Percentiles rank a stretch among this genome's conserved stretches.
Conservation (phyloP, 2,113 vertebrate genomes). For the Pterocles burchelli region DNA sequence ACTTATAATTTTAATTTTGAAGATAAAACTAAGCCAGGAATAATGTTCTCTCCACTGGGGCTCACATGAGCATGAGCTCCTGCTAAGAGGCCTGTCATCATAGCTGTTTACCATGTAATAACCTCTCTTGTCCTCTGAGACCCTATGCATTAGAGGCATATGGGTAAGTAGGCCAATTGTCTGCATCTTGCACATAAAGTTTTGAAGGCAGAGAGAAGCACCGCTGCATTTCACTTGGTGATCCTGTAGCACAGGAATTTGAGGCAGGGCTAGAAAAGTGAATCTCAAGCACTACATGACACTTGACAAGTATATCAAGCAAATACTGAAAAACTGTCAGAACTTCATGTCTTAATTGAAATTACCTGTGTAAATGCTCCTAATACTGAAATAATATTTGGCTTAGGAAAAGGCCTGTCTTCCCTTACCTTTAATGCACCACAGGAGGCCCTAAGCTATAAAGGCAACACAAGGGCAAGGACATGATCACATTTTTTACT, state of each 20-base stretch:
- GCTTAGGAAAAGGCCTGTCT: not conserved
- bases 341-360: not conserved
- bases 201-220: not conserved
- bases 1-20: not conserved
- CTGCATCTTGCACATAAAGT: not conserved
- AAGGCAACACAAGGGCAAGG: not conserved
- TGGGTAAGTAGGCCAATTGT: not conserved
- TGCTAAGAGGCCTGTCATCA: not conserved
- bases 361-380: not conserved
- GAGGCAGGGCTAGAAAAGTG: not conserved
- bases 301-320: not conserved
- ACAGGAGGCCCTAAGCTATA: not conserved
- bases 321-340: not conserved
- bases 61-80: not conserved
- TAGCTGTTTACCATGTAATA: not conserved
- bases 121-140: not conserved
- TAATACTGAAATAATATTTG: not conserved
- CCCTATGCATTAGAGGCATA: not conserved
- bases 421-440: not conserved
- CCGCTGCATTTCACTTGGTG: accelerated
- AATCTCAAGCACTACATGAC: not conserved
- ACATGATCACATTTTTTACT: not conserved
- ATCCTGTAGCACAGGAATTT: not conserved
- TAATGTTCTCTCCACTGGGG: not conserved
- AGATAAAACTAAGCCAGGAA: not conserved